Percentiles rank a stretch among this genome's conserved stretches.
Evolutionary conservation across 1,140 invertebrate species (phyloP).

Genomic region (Leptinotarsa undecemlineata): DNA sequence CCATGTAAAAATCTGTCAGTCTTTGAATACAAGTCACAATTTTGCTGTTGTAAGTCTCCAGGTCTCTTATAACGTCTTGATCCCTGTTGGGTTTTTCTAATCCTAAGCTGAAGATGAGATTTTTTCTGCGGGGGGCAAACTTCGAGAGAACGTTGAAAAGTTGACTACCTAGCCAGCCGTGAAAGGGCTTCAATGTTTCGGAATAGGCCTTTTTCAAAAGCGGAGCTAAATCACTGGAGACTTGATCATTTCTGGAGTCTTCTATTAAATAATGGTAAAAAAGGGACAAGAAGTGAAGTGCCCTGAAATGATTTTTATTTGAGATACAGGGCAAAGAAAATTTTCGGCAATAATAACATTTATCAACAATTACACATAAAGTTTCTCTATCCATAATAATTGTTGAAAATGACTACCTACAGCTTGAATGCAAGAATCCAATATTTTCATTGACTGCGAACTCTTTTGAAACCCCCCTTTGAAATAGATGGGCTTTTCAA

Average conservation of each 20-base stretch:
- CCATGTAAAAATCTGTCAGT: constrained; percentile 42
- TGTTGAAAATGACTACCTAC: too few relatives aligned
- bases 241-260: constrained; percentile 55
- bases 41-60: constrained; percentile 42
- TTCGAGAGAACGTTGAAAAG: constrained; percentile 60
- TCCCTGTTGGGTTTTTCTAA: constrained; percentile 38
- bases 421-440: too few relatives aligned
- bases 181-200: constrained; percentile 65
- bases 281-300: constrained; percentile 64
- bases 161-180: constrained; percentile 69
- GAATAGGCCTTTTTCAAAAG: constrained; percentile 65
- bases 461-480: too few relatives aligned
- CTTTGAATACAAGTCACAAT: constrained; percentile 37
- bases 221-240: constrained; percentile 60
- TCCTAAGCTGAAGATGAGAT: constrained; percentile 39
- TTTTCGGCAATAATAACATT: too few relatives aligned
- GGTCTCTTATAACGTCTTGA: constrained; percentile 43
- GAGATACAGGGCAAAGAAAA: too few relatives aligned
- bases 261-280: constrained; percentile 64
- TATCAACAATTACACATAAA: too few relatives aligned
- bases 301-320: constrained; percentile 56
- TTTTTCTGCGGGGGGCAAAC: constrained; percentile 41
- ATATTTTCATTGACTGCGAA: too few relatives aligned
- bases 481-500: too few relatives aligned
- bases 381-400: too few relatives aligned